These are phyloP conservation scores for Eupristina koningsbergeri DNA, from an alignment of 1,140 invertebrate species.

Conservation along the genomic window DNA sequence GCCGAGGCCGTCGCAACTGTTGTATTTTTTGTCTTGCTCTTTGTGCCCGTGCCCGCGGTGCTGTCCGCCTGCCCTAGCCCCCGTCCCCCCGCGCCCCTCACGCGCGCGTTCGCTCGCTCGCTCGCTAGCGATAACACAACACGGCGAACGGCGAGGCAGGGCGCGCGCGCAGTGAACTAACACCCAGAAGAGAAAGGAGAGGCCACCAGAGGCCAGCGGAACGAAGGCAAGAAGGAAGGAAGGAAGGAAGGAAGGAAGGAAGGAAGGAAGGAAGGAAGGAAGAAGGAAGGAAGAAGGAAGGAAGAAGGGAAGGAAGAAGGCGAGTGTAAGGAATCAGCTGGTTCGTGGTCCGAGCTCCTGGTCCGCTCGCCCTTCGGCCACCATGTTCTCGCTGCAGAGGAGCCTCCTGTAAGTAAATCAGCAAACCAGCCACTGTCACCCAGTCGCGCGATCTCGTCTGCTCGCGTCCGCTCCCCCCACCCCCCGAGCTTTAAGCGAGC, in stretches of 20 bases:
- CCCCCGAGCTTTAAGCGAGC: too few relatives aligned
- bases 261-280: constrained; percentile 17
- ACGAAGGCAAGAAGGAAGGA: too few relatives aligned
- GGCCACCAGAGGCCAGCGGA: too few relatives aligned
- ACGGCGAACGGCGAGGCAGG: not conserved
- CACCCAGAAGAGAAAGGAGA: not conserved
- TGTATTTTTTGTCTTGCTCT: not conserved
- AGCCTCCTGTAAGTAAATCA: constrained; percentile 71
- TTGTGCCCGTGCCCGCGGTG: not conserved
- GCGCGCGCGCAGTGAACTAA: constrained; percentile 12
- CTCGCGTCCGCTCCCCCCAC: too few relatives aligned
- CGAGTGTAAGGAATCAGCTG: constrained; percentile 39
- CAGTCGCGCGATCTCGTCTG: not conserved
- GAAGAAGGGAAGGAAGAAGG: constrained; percentile 14
- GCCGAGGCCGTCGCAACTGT: constrained; percentile 10
- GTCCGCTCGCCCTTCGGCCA: constrained; percentile 9
- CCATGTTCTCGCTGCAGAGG: constrained; percentile 69
- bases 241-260: constrained; percentile 15
- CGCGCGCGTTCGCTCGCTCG: not conserved
- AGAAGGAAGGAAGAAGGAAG: too few relatives aligned
- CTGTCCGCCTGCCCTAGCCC: not conserved
- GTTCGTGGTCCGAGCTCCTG: constrained; percentile 12
- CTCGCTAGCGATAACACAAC: not conserved
- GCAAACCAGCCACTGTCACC: too few relatives aligned
- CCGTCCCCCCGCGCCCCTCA: too few relatives aligned